Evolutionary conservation across 2,888 invertebrate species (phyloP).

Genomic region (Cerastoderma edule): DNA sequence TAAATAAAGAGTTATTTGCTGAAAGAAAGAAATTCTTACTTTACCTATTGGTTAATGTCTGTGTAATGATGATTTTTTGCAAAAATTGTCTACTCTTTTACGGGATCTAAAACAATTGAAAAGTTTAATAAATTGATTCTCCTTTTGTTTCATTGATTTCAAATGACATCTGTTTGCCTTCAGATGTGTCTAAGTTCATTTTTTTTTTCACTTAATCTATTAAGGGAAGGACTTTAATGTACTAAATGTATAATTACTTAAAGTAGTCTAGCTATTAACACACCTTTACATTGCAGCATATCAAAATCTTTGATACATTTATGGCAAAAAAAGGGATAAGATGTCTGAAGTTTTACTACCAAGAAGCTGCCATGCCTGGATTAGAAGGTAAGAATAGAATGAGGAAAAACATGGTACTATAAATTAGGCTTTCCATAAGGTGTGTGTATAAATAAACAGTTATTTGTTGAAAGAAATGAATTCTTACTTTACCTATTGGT

Average conservation of each 20-base stretch:
- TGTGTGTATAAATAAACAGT: background rate
- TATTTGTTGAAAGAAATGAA: background rate
- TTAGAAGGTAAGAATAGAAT: constrained; percentile 85
- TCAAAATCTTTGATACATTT: constrained; percentile 83
- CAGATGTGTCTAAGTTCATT: too few species aligned
- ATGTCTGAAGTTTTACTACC: constrained; percentile 89
- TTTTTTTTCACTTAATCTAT: too few species aligned
- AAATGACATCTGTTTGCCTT: background rate
- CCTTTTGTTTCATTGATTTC: background rate
- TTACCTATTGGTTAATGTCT: too few species aligned
- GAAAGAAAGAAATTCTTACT: background rate
- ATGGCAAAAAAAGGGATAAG: constrained; percentile 87
- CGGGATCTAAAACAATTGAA: too few species aligned
- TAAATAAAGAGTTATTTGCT: background rate
- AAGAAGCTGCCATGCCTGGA: constrained; percentile 87
- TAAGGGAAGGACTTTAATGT: background rate
- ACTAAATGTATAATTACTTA: background rate
- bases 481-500: too few species aligned
- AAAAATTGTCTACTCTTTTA: too few species aligned
- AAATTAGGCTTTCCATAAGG: background rate
- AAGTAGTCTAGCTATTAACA: background rate
- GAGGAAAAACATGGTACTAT: too few species aligned
- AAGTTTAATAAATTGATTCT: background rate
- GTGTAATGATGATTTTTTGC: too few species aligned
- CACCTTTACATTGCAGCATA: constrained; percentile 7